Conservation (phyloP, 2,888 invertebrate genomes). For the Galeruca laticollis region DNA sequence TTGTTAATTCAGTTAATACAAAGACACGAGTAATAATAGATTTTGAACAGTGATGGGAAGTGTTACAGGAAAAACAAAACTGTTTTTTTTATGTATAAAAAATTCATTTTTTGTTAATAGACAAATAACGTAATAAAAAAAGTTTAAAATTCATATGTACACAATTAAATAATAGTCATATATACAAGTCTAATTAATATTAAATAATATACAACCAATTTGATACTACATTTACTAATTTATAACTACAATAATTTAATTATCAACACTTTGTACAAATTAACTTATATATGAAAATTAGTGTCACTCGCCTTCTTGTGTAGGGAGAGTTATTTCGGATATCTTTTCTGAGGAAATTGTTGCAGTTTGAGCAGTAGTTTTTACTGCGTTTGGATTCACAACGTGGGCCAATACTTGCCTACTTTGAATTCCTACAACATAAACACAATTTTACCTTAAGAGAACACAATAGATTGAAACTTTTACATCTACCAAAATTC, state of each 20-base stretch:
- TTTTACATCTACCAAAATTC: too few relatives aligned
- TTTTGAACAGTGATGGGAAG: background rate
- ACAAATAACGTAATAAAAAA: conserved; percentile 52
- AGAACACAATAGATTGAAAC: too few relatives aligned
- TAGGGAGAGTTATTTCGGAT: conserved; percentile 41
- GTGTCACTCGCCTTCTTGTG: conserved; percentile 41
- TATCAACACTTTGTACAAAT: conserved; percentile 46
- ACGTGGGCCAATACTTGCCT: conserved; percentile 69
- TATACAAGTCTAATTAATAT: conserved; percentile 48
- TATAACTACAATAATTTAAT: conserved; percentile 32
- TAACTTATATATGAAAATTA: conserved; percentile 22
- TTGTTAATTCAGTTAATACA: too few relatives aligned
- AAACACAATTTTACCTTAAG: conserved; percentile 22
- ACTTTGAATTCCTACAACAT: conserved; percentile 59
- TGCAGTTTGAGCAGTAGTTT: conserved; percentile 47
- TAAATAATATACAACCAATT: conserved; percentile 30
- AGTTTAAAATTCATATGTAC: conserved; percentile 42
- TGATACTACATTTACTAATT: conserved; percentile 21
- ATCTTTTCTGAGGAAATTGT: conserved; percentile 43
- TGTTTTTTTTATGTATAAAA: conserved; percentile 21
- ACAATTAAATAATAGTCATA: conserved; percentile 31
- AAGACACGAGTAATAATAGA: background rate
- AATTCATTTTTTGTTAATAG: conserved; percentile 36
- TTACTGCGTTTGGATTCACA: conserved; percentile 63
- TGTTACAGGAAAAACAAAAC: background rate